Conservation (phyloP, 2,797 vertebrate genomes). For the Dipus sagitta region DNA sequence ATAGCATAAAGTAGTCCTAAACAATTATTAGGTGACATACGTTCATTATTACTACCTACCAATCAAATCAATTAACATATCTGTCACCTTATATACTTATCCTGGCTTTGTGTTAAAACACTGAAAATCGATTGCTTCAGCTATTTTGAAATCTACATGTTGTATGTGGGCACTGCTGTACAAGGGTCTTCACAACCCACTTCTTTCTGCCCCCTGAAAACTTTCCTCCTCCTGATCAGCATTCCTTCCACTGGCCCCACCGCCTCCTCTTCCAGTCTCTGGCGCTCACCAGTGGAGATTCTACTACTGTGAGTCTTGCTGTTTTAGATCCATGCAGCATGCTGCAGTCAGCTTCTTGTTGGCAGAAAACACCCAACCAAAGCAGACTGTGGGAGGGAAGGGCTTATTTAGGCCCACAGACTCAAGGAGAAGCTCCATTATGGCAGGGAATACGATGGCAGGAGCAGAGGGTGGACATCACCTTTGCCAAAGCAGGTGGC, state of each 20-base stretch:
- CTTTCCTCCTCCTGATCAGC: neutral
- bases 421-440: too few relatives aligned
- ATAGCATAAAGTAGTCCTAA: neutral
- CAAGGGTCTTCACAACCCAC: neutral
- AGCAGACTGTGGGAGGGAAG: too few relatives aligned
- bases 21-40: conserved; percentile 2
- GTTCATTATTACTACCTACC: conserved; percentile 1
- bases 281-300: neutral
- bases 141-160: neutral
- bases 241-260: neutral
- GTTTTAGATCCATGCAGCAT: neutral
- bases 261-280: neutral
- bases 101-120: neutral
- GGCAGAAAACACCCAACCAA: too few relatives aligned
- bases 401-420: too few relatives aligned
- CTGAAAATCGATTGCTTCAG: neutral
- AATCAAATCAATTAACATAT: neutral
- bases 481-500: too few relatives aligned
- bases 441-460: too few relatives aligned
- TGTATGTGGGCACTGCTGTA: neutral
- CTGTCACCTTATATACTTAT: neutral
- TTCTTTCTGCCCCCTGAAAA: neutral
- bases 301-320: neutral
- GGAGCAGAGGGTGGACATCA: too few relatives aligned
- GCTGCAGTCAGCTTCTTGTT: too few relatives aligned